Base-by-base conservation (phyloP, 2,888 invertebrate genomes). In the Drosophila heteroneura region DNA sequence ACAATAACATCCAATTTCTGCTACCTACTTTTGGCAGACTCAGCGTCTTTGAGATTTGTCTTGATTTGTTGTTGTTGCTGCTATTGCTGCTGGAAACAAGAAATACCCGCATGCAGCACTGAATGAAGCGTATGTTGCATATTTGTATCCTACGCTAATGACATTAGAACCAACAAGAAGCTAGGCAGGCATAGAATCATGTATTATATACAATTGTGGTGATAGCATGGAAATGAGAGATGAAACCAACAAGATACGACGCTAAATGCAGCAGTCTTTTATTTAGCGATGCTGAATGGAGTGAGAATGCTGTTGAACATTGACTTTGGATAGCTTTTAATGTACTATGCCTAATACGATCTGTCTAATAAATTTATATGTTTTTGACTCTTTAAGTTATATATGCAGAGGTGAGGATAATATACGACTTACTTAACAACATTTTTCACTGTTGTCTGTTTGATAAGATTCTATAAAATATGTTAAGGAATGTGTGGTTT, bases 1-100 rank as follows among this genome's bases (percentile, higher is more conserved):
- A 89, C 91, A 91, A 89, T 91, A 91, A 88, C 89, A 89, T 91
- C 83, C 89, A 88, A 88, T 91, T 86, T 90, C 74, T 70, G 73
- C 85, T 83, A 86, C 86, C 86, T 85, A 85, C 76, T 66, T 65
- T 59, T 49, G 70, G 49, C 68, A 73, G 75, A 85, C 67, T 75
- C 79, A 56, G 61, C 62, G 39, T 69, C 81, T 70, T 63, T 71
- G 68, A 83, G 68, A 79, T 81, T 83, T 67, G 68, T 85, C 61
- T 72, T 76, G 87, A 79, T 84, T 88, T 79, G 67, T 41, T 79
- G 61, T 47, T 60, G 66, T 61, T 68, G 68, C 44, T 52, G 52
- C 14, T 52, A 39, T 52, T 63, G 67, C 26, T 54, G 70, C 39
- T 61, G 63, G n/a, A 52, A 54, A 33, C 41, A 70, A 64, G 53